phyloP scores from a whole-genome alignment of 2,797 vertebrate genomes.

The Bucorvus abyssinicus region DNA sequence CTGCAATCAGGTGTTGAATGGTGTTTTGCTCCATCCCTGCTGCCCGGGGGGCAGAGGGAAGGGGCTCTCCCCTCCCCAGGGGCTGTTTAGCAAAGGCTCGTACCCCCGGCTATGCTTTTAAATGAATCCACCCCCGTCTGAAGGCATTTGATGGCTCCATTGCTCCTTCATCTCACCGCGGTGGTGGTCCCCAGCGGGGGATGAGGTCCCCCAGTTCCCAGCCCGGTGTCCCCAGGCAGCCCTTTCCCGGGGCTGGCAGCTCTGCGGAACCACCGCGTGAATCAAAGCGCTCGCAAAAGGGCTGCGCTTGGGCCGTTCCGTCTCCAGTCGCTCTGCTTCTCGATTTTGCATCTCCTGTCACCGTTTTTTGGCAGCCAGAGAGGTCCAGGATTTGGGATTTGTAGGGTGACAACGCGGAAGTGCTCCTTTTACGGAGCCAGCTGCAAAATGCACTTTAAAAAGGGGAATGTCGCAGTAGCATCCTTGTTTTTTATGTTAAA shows the following conservation, averaged over 20 bases:
- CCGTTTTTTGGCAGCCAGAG: accelerated
- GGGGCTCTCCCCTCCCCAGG: not conserved
- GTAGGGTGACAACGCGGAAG: accelerated
- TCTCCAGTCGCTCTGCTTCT: accelerated
- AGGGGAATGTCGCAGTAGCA: not conserved
- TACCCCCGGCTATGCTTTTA: not conserved
- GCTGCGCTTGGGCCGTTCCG: not conserved
- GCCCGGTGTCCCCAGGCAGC: not conserved
- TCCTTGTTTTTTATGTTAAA: not conserved
- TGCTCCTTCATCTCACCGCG: not conserved
- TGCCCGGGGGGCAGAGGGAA: accelerated
- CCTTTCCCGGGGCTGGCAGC: not conserved
- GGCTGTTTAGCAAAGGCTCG: not conserved
- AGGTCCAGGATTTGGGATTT: not conserved
- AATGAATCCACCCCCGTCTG: not conserved
- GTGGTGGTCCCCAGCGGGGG: not conserved
- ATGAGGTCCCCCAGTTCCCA: not conserved
- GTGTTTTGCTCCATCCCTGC: not conserved
- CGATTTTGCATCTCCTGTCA: not conserved
- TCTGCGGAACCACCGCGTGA: too few relatives aligned
- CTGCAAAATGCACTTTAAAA: not conserved
- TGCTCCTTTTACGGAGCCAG: accelerated
- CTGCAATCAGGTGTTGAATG: not conserved
- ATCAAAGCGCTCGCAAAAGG: accelerated
- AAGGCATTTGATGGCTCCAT: not conserved